These are phyloP conservation scores for Ornithoptera priamus DNA, from an alignment of 2,888 invertebrate species.

Conservation along the genomic window DNA sequence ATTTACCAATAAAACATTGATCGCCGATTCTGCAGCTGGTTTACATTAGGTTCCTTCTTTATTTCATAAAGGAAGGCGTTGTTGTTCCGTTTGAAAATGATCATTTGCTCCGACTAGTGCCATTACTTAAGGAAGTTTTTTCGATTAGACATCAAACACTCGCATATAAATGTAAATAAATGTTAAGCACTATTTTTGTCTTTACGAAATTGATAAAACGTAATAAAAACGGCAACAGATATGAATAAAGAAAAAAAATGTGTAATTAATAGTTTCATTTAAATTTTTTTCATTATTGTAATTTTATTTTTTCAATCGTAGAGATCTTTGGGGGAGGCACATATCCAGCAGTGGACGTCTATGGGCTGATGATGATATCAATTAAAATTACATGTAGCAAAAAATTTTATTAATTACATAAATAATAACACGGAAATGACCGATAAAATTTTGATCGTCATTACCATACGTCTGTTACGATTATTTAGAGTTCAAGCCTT, in stretches of 20 bases:
- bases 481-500: too few relatives aligned
- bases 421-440: too few relatives aligned
- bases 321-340: too few relatives aligned
- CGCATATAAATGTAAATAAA: constrained; percentile 52
- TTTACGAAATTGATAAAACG: constrained; percentile 62
- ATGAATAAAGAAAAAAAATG: constrained; percentile 35
- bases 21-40: background rate
- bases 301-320: too few relatives aligned
- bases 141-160: constrained; percentile 38
- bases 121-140: constrained; percentile 46
- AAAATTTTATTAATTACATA: too few relatives aligned
- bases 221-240: constrained; percentile 59
- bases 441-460: too few relatives aligned
- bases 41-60: background rate
- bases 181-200: constrained; percentile 62
- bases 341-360: too few relatives aligned
- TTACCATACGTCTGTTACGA: too few relatives aligned
- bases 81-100: constrained; percentile 13
- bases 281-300: background rate
- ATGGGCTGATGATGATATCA: too few relatives aligned
- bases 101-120: constrained; percentile 46
- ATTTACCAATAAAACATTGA: background rate
- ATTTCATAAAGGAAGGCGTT: constrained; percentile 6
- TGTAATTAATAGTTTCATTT: constrained; percentile 19
- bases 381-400: too few relatives aligned